A percentile compares a stretch with the other conserved stretches of the same genome.
Conservation (phyloP, 2,797 vertebrate genomes). For the Peromyscus attwateri region DNA sequence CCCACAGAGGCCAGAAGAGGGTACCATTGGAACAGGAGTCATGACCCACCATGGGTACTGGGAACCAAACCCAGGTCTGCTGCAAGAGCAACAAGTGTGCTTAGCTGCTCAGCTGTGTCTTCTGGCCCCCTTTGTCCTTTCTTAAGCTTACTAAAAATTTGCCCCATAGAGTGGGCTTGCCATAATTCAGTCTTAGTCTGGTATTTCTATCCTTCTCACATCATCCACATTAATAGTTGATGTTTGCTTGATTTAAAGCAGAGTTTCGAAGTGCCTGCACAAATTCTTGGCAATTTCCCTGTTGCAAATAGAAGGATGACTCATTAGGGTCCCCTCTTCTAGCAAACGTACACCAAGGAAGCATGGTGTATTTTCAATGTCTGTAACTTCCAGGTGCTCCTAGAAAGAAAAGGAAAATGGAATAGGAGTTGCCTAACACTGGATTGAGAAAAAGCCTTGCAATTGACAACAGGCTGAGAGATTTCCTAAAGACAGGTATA, state of each 20-base stretch:
- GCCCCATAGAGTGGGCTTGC: slow-evolving; percentile 51
- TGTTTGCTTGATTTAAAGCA: slow-evolving; percentile 42
- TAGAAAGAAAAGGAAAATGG: background rate
- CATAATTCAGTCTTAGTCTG: slow-evolving; percentile 65
- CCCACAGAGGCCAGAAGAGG: background rate
- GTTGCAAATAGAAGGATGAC: slow-evolving; percentile 66
- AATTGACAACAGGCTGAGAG: background rate
- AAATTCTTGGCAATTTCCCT: slow-evolving; percentile 51
- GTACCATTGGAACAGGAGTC: background rate
- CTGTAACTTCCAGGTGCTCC: slow-evolving; percentile 21
- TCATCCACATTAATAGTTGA: background rate
- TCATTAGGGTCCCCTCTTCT: slow-evolving; percentile 69
- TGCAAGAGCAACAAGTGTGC: too few relatives aligned
- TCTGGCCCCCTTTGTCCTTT: background rate
- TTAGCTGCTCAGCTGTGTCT: background rate
- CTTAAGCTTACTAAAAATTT: slow-evolving; percentile 59
- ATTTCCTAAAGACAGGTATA: background rate
- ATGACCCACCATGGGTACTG: background rate
- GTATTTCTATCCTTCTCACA: slow-evolving; percentile 1
- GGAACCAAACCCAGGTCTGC: background rate
- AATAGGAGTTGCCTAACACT: background rate
- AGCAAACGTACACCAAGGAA: slow-evolving; percentile 47
- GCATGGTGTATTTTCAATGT: slow-evolving; percentile 8
- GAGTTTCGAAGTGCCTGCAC: slow-evolving; percentile 2
- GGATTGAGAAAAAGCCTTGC: background rate